Evolutionary conservation across 2,888 invertebrate species (phyloP), one percentile per base, ranked within the genome.

Genomic region (Oasisia sp.): DNA sequence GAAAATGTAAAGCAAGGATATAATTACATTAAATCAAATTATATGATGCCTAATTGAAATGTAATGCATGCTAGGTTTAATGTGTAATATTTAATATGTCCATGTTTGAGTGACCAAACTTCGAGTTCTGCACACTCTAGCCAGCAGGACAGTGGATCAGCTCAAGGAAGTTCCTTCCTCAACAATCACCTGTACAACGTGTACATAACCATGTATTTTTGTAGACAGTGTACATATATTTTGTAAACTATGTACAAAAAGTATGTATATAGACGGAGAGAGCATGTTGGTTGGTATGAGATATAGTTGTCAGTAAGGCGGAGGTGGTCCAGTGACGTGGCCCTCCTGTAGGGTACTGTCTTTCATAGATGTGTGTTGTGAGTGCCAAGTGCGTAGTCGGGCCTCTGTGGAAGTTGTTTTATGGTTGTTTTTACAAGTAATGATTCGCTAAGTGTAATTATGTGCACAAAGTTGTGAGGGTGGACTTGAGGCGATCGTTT

Each of bases 211-310:
- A 74, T n/a, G n/a, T 74, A 74, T 74, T 74, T 74, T 74, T 74
- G 74, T 74, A 74, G 74, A 74, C 74, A 19, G 74, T 74, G 74
- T 74, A 74, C 74, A 74, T 74, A 74, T 74, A 74, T 74, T 74
- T 74, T 74, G 74, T 74, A 27, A 74, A 74, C 27, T 74, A 74
- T 74, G 74, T 74, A 74, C 74, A 50, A 8, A 38, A 38, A 4
- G 38, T 56, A 74, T 74, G 74, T 74, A 74, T n/a, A 74, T 74
- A 74, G 74, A 74, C 74, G n/a, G 27, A 27, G 74, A 14, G 19
- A 19, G n/a, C 27, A 74, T 74, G 74, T n/a, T 74, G 27, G 7
- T 7, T 27, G 74, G 74, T 27, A 27, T 19, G 74, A 74, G 74
- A 74, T 7, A 27, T 74, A 74, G 74, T 50, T 27, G 74, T 74